Evolutionary conservation across 1,140 invertebrate species (phyloP), one percentile per base, ranked within the genome.

Genomic region (Whitmania pigra): DNA sequence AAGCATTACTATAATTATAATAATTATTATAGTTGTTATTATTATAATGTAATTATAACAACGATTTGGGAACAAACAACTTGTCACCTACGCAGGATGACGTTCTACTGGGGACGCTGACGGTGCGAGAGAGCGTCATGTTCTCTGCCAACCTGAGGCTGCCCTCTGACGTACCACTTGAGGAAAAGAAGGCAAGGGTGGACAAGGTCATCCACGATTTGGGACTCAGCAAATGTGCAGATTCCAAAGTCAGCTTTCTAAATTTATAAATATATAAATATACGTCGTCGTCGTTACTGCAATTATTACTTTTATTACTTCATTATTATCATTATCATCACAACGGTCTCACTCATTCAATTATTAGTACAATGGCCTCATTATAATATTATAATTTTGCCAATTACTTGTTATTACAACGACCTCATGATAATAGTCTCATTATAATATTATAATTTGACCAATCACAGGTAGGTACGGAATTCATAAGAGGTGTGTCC

Each of bases 401-500:
- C 31, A 36, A 6, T 36, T 2, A 36, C 31, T n/a, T n/a, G n/a
- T n/a, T n/a, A 6, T 3, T 36, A 36, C 31, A 6, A 36, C 6
- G 31, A 36, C 31, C 31, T 36, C 31, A 36, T 36, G 2, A 36
- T 36, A 36, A 36, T 36, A 36, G 6, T 36, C 31, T 36, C 31
- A 36, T 36, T 15, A 63, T 63, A 63, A 63, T 63, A 63, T 11
- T 63, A 63, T n/a, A 63, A 15, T 49, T 49, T 13, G 43, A 7
- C 11, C 57, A n/a, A n/a, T n/a, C 22, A 63, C 0, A 70, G 69
- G 49, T 75, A 54, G 81, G 81, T 17, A 82, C 77, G 73, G 79
- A 81, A 68, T 80, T 81, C 60, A 79, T 80, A n/a, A 76, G 81
- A 9, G 81, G 81, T 49, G 77, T 82, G 22, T 82, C 80, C 4